Percentiles rank a stretch among this genome's conserved stretches.
Conservation (phyloP, 2,888 invertebrate genomes). For the Pantelozetes paolii region DNA sequence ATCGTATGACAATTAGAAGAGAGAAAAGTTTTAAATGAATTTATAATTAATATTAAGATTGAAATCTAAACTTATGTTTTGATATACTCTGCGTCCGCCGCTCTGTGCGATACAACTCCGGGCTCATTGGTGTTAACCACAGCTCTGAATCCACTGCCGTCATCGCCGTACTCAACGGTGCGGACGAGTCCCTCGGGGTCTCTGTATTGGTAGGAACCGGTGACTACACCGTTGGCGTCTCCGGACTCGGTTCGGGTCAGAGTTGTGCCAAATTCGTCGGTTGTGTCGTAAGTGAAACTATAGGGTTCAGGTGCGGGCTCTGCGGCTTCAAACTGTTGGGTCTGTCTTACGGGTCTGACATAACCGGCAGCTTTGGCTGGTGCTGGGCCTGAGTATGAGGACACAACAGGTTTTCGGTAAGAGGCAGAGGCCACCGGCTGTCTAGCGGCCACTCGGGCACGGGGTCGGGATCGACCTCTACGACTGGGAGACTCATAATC, state of each 20-base stretch:
- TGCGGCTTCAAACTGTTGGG: conserved; percentile 23
- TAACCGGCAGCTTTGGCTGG: not conserved
- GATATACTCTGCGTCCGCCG: conserved; percentile 41
- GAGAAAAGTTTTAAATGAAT: no score
- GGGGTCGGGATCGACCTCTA: conserved; percentile 21
- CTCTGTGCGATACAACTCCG: conserved; percentile 35
- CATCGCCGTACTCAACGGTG: conserved; percentile 39
- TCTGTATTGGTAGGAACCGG: conserved; percentile 35
- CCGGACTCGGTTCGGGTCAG: conserved; percentile 39
- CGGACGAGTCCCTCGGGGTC: conserved; percentile 35
- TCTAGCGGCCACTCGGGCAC: not conserved
- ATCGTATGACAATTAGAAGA: no score
- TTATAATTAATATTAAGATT: no score
- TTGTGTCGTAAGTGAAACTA: conserved; percentile 39
- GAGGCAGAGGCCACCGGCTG: conserved; percentile 17
- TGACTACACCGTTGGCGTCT: conserved; percentile 37
- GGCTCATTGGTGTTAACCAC: conserved; percentile 39
- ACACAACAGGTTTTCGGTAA: not conserved
- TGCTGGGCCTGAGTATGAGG: conserved; percentile 20
- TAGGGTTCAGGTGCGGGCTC: conserved; percentile 38
- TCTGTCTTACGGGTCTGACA: conserved; percentile 16
- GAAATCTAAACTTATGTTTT: no score
- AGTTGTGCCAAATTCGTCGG: conserved; percentile 40
- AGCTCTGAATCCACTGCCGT: conserved; percentile 37
- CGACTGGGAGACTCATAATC: conserved; percentile 1